Percentiles rank a stretch among this genome's conserved stretches.
phyloP scores from a whole-genome alignment of 2,113 vertebrate species.

The Drymodes brunneopygia region DNA sequence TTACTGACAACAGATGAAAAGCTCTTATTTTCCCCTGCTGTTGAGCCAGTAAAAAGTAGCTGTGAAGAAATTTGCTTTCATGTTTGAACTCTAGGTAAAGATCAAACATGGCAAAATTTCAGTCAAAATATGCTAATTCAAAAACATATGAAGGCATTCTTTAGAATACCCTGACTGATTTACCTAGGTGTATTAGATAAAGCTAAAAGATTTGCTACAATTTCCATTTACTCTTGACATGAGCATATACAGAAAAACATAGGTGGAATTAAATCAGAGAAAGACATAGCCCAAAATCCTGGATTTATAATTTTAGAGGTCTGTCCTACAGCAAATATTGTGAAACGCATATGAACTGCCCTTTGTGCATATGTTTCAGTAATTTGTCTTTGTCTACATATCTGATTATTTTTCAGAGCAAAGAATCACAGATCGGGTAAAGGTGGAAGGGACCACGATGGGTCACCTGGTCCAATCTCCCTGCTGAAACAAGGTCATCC shows the following conservation, averaged over 20 bases:
- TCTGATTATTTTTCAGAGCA: neutral
- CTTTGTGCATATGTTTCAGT: neutral
- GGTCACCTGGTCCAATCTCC: neutral
- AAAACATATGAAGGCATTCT: neutral
- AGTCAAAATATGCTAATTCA: neutral
- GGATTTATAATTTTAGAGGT: neutral
- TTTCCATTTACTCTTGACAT: neutral
- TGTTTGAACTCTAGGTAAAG: neutral
- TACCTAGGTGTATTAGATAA: neutral
- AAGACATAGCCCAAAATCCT: neutral
- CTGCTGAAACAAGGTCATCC: neutral
- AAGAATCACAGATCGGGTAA: neutral
- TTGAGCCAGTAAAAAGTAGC: neutral
- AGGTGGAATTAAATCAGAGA: neutral
- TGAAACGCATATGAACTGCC: neutral
- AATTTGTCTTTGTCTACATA: neutral
- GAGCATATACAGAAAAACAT: neutral
- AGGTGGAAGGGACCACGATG: neutral
- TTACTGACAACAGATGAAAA: neutral
- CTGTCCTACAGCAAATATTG: neutral
- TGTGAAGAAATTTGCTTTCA: neutral
- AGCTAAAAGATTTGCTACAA: neutral
- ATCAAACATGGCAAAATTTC: neutral
- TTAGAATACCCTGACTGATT: neutral
- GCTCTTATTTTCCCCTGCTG: neutral